phyloP scores from a whole-genome alignment of 37 sponge, comb jelly and placozoan species.

The Aphrocallistes beatrix region DNA sequence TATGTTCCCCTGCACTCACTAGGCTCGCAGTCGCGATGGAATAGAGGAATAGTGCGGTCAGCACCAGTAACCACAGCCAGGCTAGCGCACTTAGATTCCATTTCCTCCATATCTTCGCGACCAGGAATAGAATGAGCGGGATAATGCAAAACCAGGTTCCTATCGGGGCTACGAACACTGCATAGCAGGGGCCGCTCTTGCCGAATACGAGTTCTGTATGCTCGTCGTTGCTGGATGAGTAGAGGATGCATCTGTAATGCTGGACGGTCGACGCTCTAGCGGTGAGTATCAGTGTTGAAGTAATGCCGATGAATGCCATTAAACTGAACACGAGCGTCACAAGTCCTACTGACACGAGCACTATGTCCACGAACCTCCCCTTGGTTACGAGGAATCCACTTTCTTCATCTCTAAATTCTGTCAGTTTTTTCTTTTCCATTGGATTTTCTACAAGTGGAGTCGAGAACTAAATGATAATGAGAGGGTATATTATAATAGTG shows the following conservation, averaged over 20 bases:
- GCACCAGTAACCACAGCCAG: not conserved
- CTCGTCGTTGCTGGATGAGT: not conserved
- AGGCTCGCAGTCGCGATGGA: not conserved
- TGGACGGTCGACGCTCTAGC: not conserved
- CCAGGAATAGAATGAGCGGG: not conserved
- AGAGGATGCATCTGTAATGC: not conserved
- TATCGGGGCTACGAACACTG: not conserved
- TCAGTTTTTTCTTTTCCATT: not conserved
- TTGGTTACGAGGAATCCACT: not conserved
- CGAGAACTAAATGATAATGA: too few species aligned
- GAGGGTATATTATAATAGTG: too few species aligned
- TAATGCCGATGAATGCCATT: not conserved
- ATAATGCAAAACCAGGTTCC: not conserved
- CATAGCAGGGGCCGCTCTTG: not conserved
- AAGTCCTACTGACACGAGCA: not conserved
- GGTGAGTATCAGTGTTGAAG: not conserved
- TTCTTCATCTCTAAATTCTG: not conserved
- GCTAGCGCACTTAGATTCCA: not conserved
- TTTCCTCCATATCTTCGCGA: not conserved
- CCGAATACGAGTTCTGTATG: not conserved
- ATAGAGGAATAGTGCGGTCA: not conserved
- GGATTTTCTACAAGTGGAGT: not conserved
- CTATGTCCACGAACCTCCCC: slow-evolving; percentile 8
- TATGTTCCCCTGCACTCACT: not conserved
- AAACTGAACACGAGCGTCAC: not conserved